Conservation (phyloP, 2,888 invertebrate species). For the Agonopterix arenella region DNA sequence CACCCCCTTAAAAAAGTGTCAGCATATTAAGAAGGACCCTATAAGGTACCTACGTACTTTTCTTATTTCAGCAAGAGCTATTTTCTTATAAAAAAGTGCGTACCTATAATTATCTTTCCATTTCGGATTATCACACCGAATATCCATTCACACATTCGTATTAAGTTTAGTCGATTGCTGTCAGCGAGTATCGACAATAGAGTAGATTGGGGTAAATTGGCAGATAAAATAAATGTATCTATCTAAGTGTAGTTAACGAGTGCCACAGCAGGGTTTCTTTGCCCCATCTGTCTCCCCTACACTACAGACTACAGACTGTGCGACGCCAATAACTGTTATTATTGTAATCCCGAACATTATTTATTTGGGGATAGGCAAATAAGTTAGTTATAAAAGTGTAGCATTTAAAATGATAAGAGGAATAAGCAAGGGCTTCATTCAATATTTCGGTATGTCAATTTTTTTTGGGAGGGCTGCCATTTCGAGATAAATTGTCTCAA, state of each 20-base stretch:
- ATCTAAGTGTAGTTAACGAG: conserved; percentile 62
- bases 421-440: too few species aligned
- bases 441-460: too few species aligned
- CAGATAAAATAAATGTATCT: conserved; percentile 70
- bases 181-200: conserved; percentile 54
- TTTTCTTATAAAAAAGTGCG: not conserved
- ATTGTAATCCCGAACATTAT: conserved; percentile 32
- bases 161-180: conserved; percentile 46
- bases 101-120: not conserved
- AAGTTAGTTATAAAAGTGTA: not conserved
- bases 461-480: too few species aligned
- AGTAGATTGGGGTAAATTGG: conserved; percentile 70
- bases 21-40: too few species aligned
- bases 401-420: too few species aligned
- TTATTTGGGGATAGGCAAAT: conserved; percentile 7
- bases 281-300: conserved; percentile 49
- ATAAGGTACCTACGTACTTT: too few species aligned
- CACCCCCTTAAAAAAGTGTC: too few species aligned
- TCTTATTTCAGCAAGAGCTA: too few species aligned
- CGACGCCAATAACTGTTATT: conserved; percentile 53
- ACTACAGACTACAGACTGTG: conserved; percentile 39
- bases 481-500: too few species aligned
- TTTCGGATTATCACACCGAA: not conserved
- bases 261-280: conserved; percentile 51
- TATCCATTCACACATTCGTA: conserved; percentile 10